A percentile compares a stretch with the other conserved stretches of the same genome.
Evolutionary conservation across 2,888 invertebrate species (phyloP).

Genomic region (Erebia ligea): DNA sequence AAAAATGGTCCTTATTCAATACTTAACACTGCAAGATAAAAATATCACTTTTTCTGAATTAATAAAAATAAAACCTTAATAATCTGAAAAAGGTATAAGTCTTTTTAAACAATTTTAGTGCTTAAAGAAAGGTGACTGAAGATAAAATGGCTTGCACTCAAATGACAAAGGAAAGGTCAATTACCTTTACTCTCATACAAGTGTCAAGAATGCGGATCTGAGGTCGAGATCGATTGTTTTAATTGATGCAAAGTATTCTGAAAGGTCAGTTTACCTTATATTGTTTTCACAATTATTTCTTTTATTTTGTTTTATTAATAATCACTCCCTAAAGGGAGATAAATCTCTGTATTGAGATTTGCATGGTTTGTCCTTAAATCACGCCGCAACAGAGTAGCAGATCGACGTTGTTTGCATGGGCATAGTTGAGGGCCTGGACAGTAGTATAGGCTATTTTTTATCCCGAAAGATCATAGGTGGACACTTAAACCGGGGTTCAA

Average conservation of each 20-base stretch:
- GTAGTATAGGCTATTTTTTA: no score
- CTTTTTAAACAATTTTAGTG: conserved; percentile 14
- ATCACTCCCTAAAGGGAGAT: no score
- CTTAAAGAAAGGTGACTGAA: conserved; percentile 19
- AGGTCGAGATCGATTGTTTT: conserved; percentile 65
- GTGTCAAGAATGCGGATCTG: conserved; percentile 60
- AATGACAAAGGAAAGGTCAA: conserved; percentile 40
- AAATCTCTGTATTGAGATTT: no score
- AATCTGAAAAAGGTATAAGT: background rate
- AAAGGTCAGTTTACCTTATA: conserved; percentile 20
- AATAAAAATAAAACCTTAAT: conserved; percentile 5
- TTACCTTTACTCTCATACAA: conserved; percentile 41
- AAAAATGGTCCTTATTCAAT: no score
- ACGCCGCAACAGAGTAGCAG: no score
- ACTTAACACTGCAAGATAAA: conserved; percentile 2
- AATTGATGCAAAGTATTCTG: conserved; percentile 45
- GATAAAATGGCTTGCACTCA: conserved; percentile 18
- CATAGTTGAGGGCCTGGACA: no score
- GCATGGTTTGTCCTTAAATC: no score
- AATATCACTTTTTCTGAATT: conserved; percentile 2
- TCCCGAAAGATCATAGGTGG: no score
- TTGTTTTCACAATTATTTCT: conserved; percentile 7
- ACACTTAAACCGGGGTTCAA: no score
- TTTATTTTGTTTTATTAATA: background rate
- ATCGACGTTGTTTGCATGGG: no score